phyloP scores from a whole-genome alignment of 2,113 vertebrate genomes.

The Charina bottae region DNA sequence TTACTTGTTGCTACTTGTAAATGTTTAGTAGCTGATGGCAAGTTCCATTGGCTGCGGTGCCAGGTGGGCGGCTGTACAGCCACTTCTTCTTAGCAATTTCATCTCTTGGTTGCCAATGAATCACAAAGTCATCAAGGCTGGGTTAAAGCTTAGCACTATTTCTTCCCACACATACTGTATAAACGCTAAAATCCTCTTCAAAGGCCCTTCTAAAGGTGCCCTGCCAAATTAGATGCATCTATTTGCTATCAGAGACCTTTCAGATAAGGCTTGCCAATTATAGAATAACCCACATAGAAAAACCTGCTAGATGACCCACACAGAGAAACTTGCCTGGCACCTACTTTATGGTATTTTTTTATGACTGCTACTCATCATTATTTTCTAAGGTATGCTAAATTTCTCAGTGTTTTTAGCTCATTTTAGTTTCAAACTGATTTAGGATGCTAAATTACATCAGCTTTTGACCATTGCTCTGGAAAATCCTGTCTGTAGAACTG shows the following conservation, averaged over 20 bases:
- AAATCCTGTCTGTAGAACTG: background rate
- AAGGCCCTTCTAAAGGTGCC: background rate
- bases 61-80: slow-evolving; percentile 16
- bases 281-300: background rate
- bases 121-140: slow-evolving; percentile 19
- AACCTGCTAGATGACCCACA: too few species aligned
- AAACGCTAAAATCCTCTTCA: background rate
- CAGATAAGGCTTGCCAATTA: background rate
- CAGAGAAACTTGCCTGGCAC: background rate
- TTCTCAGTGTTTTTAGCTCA: background rate
- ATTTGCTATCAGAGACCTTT: background rate
- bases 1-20: slow-evolving; percentile 48
- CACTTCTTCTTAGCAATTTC: slow-evolving; percentile 18
- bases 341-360: background rate
- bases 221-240: background rate
- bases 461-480: background rate
- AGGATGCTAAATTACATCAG: background rate
- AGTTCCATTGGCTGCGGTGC: background rate
- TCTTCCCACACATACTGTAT: background rate
- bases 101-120: slow-evolving; percentile 44
- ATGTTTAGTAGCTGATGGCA: background rate
- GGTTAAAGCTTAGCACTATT: background rate
- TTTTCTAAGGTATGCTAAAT: background rate
- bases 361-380: background rate
- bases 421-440: background rate